Evolutionary conservation across 2,113 vertebrate species (phyloP).

Genomic region (Melanostigma gelatinosum): DNA sequence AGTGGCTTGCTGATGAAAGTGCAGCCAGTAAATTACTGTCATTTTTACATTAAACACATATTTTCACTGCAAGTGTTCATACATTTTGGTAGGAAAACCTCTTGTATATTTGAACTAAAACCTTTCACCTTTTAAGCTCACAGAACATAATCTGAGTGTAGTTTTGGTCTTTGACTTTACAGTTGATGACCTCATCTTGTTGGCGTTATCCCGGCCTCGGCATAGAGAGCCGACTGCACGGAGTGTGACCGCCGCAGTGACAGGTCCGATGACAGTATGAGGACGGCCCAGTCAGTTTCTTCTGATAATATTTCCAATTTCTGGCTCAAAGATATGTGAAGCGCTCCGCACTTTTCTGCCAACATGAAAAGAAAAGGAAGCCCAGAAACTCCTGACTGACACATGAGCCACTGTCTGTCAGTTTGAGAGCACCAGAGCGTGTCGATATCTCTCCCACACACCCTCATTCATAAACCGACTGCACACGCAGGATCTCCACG

Average conservation of each 20-base stretch:
- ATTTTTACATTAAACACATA: background rate
- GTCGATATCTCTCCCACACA: background rate
- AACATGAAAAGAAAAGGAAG: background rate
- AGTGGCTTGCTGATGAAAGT: background rate
- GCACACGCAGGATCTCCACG: background rate
- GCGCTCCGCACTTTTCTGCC: slow-evolving; percentile 8
- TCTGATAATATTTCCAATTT: background rate
- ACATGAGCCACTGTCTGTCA: no score
- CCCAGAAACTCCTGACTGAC: slow-evolving; percentile 2
- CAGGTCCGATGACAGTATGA: no score
- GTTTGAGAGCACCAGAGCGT: no score
- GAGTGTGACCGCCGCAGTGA: no score
- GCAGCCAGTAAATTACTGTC: no score
- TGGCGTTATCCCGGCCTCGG: no score
- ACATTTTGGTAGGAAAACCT: no score
- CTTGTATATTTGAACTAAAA: background rate
- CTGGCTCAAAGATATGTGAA: slow-evolving; percentile 5
- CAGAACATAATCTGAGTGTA: background rate
- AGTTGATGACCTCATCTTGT: background rate
- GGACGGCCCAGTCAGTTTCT: no score
- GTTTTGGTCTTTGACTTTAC: background rate
- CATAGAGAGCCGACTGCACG: background rate
- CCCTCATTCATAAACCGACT: background rate
- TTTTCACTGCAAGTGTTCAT: background rate
- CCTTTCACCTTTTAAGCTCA: background rate